Conservation (phyloP, 1,140 invertebrate species). For the Olivierus martensii region DNA sequence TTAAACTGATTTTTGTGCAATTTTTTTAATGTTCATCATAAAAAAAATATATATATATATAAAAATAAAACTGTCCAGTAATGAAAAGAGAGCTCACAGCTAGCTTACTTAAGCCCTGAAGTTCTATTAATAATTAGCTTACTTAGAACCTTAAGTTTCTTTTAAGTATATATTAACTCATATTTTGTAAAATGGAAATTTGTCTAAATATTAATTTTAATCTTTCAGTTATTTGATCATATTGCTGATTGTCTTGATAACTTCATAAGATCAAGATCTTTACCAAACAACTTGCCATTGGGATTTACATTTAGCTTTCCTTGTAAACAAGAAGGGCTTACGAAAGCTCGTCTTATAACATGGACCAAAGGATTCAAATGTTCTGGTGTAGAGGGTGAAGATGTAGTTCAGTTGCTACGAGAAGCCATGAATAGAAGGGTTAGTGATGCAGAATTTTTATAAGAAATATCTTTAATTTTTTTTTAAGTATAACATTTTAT, state of each 20-base stretch:
- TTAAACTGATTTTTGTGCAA: no score
- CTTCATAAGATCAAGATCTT: conserved; percentile 37
- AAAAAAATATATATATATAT: no score
- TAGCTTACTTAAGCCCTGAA: no score
- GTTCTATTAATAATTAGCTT: no score
- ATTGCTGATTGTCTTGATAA: conserved; percentile 88
- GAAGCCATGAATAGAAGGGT: conserved; percentile 57
- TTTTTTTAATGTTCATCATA: no score
- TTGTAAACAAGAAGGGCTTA: conserved; percentile 72
- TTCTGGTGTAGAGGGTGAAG: conserved; percentile 65
- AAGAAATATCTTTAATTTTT: background rate
- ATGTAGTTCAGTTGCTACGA: conserved; percentile 67
- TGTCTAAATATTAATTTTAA: no score
- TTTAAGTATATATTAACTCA: no score
- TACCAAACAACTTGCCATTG: conserved; percentile 56
- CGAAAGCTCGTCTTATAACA: conserved; percentile 65
- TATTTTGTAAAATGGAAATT: no score
- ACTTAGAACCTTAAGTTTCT: no score
- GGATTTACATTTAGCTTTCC: conserved; percentile 99
- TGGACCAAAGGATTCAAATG: conserved; percentile 96
- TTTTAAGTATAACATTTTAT: no score
- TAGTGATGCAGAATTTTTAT: background rate
- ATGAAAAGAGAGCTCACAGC: no score
- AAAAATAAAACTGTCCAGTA: no score
- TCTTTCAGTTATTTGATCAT: conserved; percentile 78